Base-by-base conservation (phyloP, 2,113 vertebrate species). In the Myocastor coypus region DNA sequence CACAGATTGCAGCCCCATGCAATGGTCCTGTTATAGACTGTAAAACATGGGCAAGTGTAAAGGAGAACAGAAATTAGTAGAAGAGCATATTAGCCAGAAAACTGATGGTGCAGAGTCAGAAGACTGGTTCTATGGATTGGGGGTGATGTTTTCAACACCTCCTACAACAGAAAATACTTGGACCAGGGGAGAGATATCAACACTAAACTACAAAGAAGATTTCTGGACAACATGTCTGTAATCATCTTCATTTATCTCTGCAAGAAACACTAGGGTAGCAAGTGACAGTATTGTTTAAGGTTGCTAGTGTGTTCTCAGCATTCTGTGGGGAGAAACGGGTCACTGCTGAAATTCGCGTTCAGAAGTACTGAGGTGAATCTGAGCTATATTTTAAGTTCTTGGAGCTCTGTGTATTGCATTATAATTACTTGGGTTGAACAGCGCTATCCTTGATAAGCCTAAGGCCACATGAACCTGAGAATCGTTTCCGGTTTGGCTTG, bases 341-440 rank as follows among this genome's bases (percentile, higher is more conserved):
- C 83, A 0, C 6, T 82, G 2, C 3, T 20, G 14, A 61, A 16
- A 1, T 55, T 78, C 13, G 9, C 68, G 42, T 68, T 24, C 7
- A 66, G 20, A 94, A 64, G 4, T n/a, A 3, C 7, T 6, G 77
- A 24, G 66, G 59, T 50, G 13, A 59, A 73, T 91, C 0, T 40
- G 55, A 12, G 42, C 20, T 75, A 20, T 46, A 71, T 86, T 88
- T 95, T 91, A 83, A 90, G 75, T 83, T 59, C 5, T 77, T 82
- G n/a, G 10, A 59, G 28, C 40, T 91, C 32, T 57, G 17, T 59
- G 11, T 2, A 71, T 28, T 88, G 24, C 12, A 61, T 55, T 88
- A 12, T 2, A 94, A 89, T 59, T 28, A 63, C 46, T 77, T 46
- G 32, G 42, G 32, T 64, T 69, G 73, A 85, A 81, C 55, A 69